These are phyloP conservation scores for Monopterus albus DNA, from an alignment of 2,113 vertebrate genomes.

Conservation along the genomic window DNA sequence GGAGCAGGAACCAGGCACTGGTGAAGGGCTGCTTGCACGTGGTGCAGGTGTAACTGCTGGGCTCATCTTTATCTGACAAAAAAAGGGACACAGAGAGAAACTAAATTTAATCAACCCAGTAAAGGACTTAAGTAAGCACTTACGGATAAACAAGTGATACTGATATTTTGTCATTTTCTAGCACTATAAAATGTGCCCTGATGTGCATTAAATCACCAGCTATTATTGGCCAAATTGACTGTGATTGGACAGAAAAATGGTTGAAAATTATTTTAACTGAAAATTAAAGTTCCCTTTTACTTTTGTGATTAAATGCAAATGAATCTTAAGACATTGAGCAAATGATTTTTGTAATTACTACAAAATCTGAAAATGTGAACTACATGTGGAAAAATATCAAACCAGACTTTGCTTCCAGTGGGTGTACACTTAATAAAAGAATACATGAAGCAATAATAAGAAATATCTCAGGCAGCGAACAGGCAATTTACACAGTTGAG, in stretches of 20 bases:
- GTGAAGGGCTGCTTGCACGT: slow-evolving; percentile 99
- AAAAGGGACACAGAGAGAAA: slow-evolving; percentile 69
- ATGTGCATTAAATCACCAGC: not conserved
- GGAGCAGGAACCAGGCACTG: slow-evolving; percentile 99
- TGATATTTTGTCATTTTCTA: too few relatives aligned
- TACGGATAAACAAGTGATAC: not conserved
- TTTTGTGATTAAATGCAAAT: not conserved
- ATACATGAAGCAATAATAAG: slow-evolving; percentile 44
- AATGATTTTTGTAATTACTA: not conserved
- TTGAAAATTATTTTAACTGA: too few relatives aligned
- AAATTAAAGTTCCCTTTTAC: not conserved
- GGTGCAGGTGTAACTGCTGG: slow-evolving; percentile 99
- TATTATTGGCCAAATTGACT: not conserved
- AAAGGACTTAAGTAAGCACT: not conserved
- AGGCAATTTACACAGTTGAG: slow-evolving; percentile 54
- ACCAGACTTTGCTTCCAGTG: not conserved
- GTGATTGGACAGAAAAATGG: not conserved
- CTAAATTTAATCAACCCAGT: not conserved
- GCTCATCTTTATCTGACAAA: slow-evolving; percentile 96
- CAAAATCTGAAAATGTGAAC: not conserved
- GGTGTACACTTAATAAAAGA: slow-evolving; percentile 1
- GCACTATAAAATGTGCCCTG: too few relatives aligned
- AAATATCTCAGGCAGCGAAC: slow-evolving; percentile 38
- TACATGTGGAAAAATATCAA: not conserved
- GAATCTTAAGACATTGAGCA: not conserved